phyloP scores from a whole-genome alignment of 1,140 invertebrate genomes.

The Drosophila repletoides region DNA sequence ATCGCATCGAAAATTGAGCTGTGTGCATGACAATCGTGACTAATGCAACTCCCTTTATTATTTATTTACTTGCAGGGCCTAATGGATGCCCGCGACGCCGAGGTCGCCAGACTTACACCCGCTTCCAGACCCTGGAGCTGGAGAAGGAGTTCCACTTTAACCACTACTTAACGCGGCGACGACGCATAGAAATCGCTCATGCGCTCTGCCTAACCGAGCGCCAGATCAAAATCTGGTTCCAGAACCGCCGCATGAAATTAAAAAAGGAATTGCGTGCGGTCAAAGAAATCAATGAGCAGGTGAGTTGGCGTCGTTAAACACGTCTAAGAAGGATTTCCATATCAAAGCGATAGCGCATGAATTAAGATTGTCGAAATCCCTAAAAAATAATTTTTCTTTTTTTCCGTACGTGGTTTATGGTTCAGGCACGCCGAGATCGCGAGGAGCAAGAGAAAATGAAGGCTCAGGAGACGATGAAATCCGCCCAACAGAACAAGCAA shows the following conservation, averaged over 20 bases:
- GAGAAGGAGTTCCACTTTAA: constrained; percentile 99
- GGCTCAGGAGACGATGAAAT: constrained; percentile 93
- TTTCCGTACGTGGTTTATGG: neutral
- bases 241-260: constrained; percentile 98
- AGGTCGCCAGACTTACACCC: constrained; percentile 97
- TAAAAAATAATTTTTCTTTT: neutral
- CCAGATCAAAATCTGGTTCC: constrained; percentile 99
- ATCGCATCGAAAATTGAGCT: neutral
- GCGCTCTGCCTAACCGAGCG: constrained; percentile 97
- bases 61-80: constrained; percentile 88
- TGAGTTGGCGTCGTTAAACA: constrained; percentile 35
- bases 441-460: constrained; percentile 96
- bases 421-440: constrained; percentile 88
- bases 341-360: neutral
- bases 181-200: constrained; percentile 98
- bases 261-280: constrained; percentile 97
- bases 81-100: constrained; percentile 96
- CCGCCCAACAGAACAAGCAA: constrained; percentile 87
- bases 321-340: constrained; percentile 14
- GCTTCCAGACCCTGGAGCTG: constrained; percentile 96
- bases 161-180: constrained; percentile 96
- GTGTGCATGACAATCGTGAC: constrained; percentile 43
- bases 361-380: neutral
- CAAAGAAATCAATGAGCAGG: constrained; percentile 97
- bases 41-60: constrained; percentile 54